A percentile compares a stretch with the other conserved stretches of the same genome.
Evolutionary conservation across 2,113 vertebrate species (phyloP).

Genomic region (Raja brachyura): DNA sequence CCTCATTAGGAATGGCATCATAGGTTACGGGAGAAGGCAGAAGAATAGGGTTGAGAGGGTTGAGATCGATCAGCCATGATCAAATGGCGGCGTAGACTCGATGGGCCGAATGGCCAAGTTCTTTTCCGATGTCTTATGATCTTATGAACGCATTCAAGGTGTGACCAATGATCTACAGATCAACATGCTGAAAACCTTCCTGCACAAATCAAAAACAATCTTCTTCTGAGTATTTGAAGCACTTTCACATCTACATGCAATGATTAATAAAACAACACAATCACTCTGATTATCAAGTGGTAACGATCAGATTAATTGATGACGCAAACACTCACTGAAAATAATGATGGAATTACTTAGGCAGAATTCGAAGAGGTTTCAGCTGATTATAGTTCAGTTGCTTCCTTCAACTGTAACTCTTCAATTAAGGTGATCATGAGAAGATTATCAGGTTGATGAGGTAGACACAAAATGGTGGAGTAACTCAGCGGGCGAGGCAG

Average conservation of each 20-base stretch:
- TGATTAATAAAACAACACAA: constrained; percentile 24
- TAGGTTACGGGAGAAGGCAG: too few relatives aligned
- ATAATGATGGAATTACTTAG: constrained; percentile 23
- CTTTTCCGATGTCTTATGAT: too few relatives aligned
- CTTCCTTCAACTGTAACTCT: constrained; percentile 28
- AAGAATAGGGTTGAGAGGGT: too few relatives aligned
- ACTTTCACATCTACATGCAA: not conserved
- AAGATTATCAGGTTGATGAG: constrained; percentile 18
- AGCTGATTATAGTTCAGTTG: constrained; percentile 31
- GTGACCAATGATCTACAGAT: not conserved
- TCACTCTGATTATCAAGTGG: constrained; percentile 27
- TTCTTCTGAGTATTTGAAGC: not conserved
- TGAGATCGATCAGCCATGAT: too few relatives aligned
- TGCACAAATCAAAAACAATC: not conserved
- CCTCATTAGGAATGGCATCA: too few relatives aligned
- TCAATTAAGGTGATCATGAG: constrained; percentile 26
- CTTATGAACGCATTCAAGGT: not conserved
- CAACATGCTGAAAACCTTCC: not conserved
- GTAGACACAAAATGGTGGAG: too few relatives aligned
- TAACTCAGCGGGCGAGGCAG: too few relatives aligned
- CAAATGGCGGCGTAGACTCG: too few relatives aligned
- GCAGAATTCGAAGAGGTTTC: not conserved
- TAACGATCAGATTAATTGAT: constrained; percentile 27
- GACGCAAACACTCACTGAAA: constrained; percentile 25
- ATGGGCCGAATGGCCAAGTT: too few relatives aligned